Conservation (phyloP, 2,888 invertebrate species). For the Sinohyriopsis cumingii region DNA sequence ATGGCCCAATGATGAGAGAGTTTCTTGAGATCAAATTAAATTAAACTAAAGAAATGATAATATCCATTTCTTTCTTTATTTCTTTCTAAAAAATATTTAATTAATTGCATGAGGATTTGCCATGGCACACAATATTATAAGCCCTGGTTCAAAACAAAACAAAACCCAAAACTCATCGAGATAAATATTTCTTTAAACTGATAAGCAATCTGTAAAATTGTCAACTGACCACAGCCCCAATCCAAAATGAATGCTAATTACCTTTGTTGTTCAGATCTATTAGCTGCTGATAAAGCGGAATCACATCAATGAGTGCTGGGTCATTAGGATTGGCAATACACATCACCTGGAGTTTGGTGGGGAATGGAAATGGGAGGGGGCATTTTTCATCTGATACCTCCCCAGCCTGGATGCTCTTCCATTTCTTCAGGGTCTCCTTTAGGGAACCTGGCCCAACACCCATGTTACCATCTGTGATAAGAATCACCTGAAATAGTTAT, state of each 20-base stretch:
- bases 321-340: constrained; percentile 71
- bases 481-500: constrained; percentile 75
- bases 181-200: no score
- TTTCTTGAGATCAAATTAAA: no score
- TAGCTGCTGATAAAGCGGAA: constrained; percentile 85
- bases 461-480: constrained; percentile 84
- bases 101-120: no score
- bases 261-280: constrained; percentile 79
- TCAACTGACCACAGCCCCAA: neutral
- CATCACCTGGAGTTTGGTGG: constrained; percentile 81
- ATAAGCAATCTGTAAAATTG: no score
- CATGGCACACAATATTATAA: no score
- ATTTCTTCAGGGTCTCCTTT: constrained; percentile 74
- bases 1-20: no score
- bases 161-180: no score
- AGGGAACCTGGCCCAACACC: constrained; percentile 81
- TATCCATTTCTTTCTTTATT: no score
- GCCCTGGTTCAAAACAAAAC: no score
- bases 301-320: constrained; percentile 73
- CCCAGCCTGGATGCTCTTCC: constrained; percentile 20
- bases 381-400: constrained; percentile 71
- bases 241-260: constrained; percentile 65
- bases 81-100: no score
- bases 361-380: constrained; percentile 86
- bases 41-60: no score